Conservation (phyloP, 2,888 invertebrate species). For the Nephrotoma flavescens region DNA sequence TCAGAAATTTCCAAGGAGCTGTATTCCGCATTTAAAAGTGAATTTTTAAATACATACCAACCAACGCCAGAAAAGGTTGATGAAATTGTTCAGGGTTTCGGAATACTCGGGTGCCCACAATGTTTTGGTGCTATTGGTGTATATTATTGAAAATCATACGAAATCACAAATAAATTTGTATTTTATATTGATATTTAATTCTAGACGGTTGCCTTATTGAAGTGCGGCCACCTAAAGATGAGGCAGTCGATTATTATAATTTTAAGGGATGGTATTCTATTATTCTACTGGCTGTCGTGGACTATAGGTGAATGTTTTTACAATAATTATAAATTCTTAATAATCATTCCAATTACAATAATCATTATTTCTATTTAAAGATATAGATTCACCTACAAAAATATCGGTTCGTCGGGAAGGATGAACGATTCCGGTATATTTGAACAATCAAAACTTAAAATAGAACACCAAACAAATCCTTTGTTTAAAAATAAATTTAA, state of each 20-base stretch:
- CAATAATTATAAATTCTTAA: neutral
- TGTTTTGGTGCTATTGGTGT: neutral
- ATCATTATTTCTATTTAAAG: neutral
- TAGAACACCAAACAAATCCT: neutral
- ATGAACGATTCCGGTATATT: conserved; percentile 1
- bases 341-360: neutral
- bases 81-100: neutral
- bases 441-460: neutral
- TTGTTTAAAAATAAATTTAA: neutral
- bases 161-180: neutral
- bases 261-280: conserved; percentile 1
- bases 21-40: neutral
- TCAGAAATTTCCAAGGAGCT: neutral
- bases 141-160: neutral
- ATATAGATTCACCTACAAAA: conserved; percentile 4
- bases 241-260: conserved; percentile 1
- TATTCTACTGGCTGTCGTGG: conserved; percentile 5
- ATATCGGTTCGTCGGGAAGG: conserved; percentile 1
- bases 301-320: conserved; percentile 1
- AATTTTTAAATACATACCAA: neutral
- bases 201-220: conserved; percentile 6
- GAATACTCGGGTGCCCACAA: neutral
- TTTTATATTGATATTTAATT: neutral
- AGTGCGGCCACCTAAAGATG: neutral
- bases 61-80: neutral